A percentile compares a stretch with the other conserved stretches of the same genome.
phyloP scores from a whole-genome alignment of 1,140 invertebrate genomes.

The Zaprionus inermis region DNA sequence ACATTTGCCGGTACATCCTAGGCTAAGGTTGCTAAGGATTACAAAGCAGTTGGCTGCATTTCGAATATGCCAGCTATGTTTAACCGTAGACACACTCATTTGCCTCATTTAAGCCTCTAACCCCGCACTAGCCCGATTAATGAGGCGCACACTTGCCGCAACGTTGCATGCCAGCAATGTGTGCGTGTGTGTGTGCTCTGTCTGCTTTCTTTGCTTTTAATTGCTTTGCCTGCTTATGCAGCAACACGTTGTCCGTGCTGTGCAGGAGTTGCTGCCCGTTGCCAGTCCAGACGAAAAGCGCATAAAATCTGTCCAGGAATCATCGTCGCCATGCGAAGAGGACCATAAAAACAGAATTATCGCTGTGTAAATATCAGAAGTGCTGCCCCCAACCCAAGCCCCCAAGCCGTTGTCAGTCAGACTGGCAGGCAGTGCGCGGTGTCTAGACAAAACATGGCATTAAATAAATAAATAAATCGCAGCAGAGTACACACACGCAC shows the following conservation, averaged over 20 bases:
- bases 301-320: constrained; percentile 62
- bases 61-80: constrained; percentile 3
- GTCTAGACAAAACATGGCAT: constrained; percentile 81
- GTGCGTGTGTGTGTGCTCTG: constrained; percentile 19
- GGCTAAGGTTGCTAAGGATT: not conserved
- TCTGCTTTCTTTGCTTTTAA: constrained; percentile 71
- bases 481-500: constrained; percentile 17
- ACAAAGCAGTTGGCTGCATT: not conserved
- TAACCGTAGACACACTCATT: constrained; percentile 7
- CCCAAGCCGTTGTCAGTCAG: constrained; percentile 51
- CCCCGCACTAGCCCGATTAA: constrained; percentile 53
- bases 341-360: constrained; percentile 76
- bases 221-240: constrained; percentile 73
- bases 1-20: too few relatives aligned
- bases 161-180: constrained; percentile 17
- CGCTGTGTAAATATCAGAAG: constrained; percentile 68
- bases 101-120: constrained; percentile 28
- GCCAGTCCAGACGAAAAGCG: constrained; percentile 60
- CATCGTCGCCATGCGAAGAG: constrained; percentile 36
- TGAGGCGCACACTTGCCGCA: constrained; percentile 48
- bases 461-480: constrained; percentile 80
- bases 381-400: not conserved
- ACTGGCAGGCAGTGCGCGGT: constrained; percentile 8
- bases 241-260: constrained; percentile 45
- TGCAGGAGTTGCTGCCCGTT: constrained; percentile 9